A percentile compares a stretch with the other conserved stretches of the same genome.
These are phyloP conservation scores for Drosophila atroscutellata DNA, from an alignment of 2,888 invertebrate species.

Conservation along the genomic window DNA sequence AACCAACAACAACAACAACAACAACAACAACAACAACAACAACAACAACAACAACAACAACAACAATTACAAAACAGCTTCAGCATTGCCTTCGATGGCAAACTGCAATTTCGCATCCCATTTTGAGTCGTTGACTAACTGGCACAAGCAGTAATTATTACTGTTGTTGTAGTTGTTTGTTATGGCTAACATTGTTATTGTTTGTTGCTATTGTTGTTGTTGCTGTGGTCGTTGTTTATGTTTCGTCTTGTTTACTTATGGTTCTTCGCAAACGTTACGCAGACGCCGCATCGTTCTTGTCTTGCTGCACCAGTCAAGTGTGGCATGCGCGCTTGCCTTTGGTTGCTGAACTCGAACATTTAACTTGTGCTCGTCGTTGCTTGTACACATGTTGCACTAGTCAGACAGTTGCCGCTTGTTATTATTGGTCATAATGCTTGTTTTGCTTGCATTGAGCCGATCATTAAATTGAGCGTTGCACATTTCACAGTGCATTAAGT, in stretches of 20 bases:
- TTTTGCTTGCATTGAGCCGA: conserved; percentile 4
- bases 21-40: not conserved
- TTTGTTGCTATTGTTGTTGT: not conserved
- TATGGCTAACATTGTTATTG: not conserved
- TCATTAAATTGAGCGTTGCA: conserved; percentile 28
- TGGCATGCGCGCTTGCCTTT: not conserved
- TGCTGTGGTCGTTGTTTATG: conserved; percentile 1
- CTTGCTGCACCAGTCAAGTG: not conserved
- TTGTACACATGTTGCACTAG: not conserved
- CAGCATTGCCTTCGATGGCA: not conserved
- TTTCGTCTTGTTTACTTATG: conserved; percentile 14
- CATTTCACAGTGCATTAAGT: conserved; percentile 34
- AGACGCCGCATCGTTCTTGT: conserved; percentile 22
- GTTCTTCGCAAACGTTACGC: conserved; percentile 16
- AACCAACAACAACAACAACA: not conserved
- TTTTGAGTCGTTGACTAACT: conserved; percentile 17
- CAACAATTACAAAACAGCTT: conserved; percentile 1
- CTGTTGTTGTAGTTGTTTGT: not conserved
- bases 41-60: not conserved
- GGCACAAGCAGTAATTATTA: not conserved
- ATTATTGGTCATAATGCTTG: conserved; percentile 9
- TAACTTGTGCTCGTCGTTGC: conserved; percentile 7
- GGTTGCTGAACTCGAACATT: conserved; percentile 2
- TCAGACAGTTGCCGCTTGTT: conserved; percentile 1
- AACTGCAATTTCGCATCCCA: conserved; percentile 27